These are phyloP conservation scores for Myiagra hebetior DNA, from an alignment of 2,113 vertebrate genomes.

Conservation along the genomic window DNA sequence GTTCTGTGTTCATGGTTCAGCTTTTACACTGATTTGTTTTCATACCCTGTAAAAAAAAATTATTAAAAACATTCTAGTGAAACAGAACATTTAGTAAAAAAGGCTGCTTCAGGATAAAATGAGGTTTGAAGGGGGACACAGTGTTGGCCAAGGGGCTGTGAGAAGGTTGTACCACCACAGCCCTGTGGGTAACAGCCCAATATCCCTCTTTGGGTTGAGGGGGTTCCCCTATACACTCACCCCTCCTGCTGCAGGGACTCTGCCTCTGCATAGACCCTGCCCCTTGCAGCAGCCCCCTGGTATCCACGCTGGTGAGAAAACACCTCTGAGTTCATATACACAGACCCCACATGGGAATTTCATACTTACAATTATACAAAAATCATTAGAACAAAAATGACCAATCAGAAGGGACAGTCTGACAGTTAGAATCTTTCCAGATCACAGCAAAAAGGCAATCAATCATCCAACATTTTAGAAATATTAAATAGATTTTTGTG, in stretches of 20 bases:
- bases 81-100: neutral
- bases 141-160: neutral
- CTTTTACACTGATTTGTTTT: neutral
- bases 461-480: neutral
- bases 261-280: neutral
- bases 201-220: neutral
- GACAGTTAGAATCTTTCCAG: neutral
- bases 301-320: rapidly evolving
- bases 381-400: neutral
- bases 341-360: neutral
- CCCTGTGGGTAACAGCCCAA: neutral
- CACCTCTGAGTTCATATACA: neutral
- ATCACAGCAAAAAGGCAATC: neutral
- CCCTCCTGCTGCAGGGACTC: neutral
- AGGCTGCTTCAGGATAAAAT: neutral
- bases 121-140: neutral
- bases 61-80: neutral
- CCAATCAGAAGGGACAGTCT: neutral
- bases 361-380: neutral
- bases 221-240: neutral
- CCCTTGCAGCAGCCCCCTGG: neutral
- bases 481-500: neutral
- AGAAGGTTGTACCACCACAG: neutral
- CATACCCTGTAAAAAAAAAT: neutral
- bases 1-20: neutral